Base-by-base conservation (phyloP, 2,113 vertebrate genomes). In the Uropsilus gracilis region DNA sequence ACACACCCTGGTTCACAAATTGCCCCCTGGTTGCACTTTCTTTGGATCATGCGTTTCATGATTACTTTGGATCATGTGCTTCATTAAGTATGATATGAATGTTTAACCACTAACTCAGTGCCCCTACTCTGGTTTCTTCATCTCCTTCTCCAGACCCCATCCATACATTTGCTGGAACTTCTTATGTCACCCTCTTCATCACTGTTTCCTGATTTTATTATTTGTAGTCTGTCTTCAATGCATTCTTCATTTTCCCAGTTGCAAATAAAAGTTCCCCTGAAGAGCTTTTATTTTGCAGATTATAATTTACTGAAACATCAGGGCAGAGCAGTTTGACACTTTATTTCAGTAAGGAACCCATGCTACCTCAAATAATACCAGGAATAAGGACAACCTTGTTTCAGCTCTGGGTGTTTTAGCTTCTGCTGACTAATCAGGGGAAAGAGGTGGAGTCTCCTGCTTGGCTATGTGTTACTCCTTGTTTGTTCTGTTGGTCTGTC, bases 371-470 rank as follows among this genome's bases (percentile, higher is more conserved):
- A 2, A 28, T 68, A 9, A 87, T n/a, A 24, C 44, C n/a, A 28
- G 8, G 32, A 82, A 3, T 12, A 6, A 63, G 59, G 26, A 0
- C 17, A 55, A 37, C 32, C 1, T 63, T 42, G 28, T 55, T n/a
- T n/a, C n/a, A 14, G 14, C 2, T 39, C 4, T 59, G 42, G 2
- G 24, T 71, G 3, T 26, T 66, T 80, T 34, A 63, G 16, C 14
- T 5, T 86, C 8, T n/a, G n/a, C 39, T 69, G 50, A 2, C 59
- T 42, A 59, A n/a, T 2, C 34, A n/a, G 2, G 13, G 5, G 2
- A 26, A 2, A 42, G 2, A 0, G 8, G 1, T 6, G 50, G 68
- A 7, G 12, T 66, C 11, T 0, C 8, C 6, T 30, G 17, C 37
- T 9, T 50, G n/a, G 17, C n/a, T 48, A n/a, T 22, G 6, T n/a